Conservation (phyloP, 2,113 vertebrate species). For the Muntiacus muntjak region DNA sequence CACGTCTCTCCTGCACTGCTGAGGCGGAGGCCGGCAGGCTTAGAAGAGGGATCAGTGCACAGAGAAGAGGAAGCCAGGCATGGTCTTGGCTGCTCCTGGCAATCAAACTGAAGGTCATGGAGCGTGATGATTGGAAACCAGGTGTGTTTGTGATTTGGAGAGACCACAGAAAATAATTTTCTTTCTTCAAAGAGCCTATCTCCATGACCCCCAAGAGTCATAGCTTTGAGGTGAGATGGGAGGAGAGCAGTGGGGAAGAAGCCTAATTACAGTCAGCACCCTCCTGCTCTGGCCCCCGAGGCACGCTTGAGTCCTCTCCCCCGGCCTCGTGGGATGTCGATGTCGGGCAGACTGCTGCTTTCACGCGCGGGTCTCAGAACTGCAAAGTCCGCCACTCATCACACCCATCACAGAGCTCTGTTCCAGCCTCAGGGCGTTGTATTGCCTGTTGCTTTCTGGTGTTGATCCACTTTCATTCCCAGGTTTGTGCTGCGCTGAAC, state of each 20-base stretch:
- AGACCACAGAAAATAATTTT: background rate
- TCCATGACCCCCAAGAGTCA: background rate
- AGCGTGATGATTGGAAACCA: conserved; percentile 15
- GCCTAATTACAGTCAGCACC: background rate
- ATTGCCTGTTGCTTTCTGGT: background rate
- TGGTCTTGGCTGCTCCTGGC: conserved; percentile 3
- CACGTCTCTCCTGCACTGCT: fast-evolving
- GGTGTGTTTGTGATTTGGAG: background rate
- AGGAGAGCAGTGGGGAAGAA: conserved; percentile 2
- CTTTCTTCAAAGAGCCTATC: background rate
- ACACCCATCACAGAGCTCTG: background rate
- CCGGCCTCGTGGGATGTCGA: fast-evolving
- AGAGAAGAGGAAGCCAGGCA: background rate
- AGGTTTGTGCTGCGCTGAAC: fast-evolving
- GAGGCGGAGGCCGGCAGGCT: background rate
- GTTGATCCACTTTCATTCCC: background rate
- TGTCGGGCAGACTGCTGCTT: background rate
- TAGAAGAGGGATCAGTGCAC: background rate
- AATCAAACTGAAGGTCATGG: conserved; percentile 1
- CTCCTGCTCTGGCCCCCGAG: background rate
- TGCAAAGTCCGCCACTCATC: conserved; percentile 9
- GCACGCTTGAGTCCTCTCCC: background rate
- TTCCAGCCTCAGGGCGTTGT: background rate
- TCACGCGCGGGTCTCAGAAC: background rate
- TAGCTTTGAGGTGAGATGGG: background rate